Base-by-base conservation (phyloP, 2,113 vertebrate species). In the Salminus brasiliensis region DNA sequence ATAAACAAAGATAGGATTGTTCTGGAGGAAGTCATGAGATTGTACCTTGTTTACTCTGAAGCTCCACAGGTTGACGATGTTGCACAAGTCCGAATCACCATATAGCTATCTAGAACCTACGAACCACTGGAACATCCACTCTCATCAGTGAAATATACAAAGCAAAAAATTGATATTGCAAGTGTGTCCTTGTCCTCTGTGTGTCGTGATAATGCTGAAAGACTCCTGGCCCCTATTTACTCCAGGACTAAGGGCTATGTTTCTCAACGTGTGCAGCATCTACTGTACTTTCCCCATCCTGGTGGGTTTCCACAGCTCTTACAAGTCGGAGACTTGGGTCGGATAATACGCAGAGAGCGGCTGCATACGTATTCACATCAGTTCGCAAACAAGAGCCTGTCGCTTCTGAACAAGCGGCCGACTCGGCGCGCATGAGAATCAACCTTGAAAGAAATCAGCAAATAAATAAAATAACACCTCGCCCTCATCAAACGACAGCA, bases 201-300 rank as follows among this genome's bases (percentile, higher is more conserved):
- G 30, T 25, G 12, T 78, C 6, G 55, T 27, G 1, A 52, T 60
- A 3, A 16, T 47, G 34, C 27, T 39, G 7, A 53, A 66, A 65
- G 25, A 15, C 23, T 3, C 25, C 9, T 27, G 55, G 13, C 23
- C 34, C 41, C 21, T 60, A 69, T 71, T 49, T 78, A 78, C 76
- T 60, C 69, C 30, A 63, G 53, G 52, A 63, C 15, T 39, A 68
- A 79, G 76, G 76, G 76, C 76, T 79, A 79, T 72, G 62, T 39
- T 39, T 66, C 62, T 39, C 62, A 63, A 34, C 12, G n/a, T 39
- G 62, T 39, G 32, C 18, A 66, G 8, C 18, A 21, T 39, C 3
- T 66, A n/a, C 62, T 66, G 62, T 66, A 66, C 32, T 66, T 34
- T 63, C 30, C 60, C 13, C 21, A 11, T 41, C 39, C 9, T 45